Evolutionary conservation across 2,888 invertebrate species (phyloP), one percentile per base, ranked within the genome.

Genomic region (Clivina fossor): DNA sequence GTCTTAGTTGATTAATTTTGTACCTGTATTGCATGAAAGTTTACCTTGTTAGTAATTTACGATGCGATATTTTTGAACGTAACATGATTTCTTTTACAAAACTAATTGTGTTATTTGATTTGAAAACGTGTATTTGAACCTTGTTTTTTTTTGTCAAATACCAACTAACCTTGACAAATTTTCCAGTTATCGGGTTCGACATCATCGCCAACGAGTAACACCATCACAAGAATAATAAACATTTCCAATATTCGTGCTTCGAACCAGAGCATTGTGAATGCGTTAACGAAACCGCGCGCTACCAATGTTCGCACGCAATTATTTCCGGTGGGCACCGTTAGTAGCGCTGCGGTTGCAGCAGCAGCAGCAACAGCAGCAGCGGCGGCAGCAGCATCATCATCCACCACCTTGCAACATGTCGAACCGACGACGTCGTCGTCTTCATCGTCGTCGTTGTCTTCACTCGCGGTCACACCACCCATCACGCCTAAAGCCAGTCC

Each of bases 251-350:
- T 33, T 13, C 33, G 16, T 33, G 13, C 16, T 33, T 69, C 72
- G 18, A 73, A 72, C 59, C 73, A 73, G 60, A 72, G 70, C 30
- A 75, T 75, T 44, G 74, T 74, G 18, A 73, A 73, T 58, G 74
- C 73, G 28, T 63, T 75, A 43, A 71, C 70, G 9, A 70, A 71
- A 61, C 65, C 56, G 60, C 67, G 26, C 62, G 64, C 57, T 60
- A 18, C 69, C 9, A 71, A 71, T 60, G 68, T 72, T 16, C 70
- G 72, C 22, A 59, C 71, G 41, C 73, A 74, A 58, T 57, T 72
- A 30, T 71, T 70, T 62, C 65, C 58, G 28, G 8, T 24, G 15
- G 13, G 41, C 16, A 4, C 22, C 28, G 26, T 22, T 49, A 30
- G 18, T 48, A 46, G n/a, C n/a, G n/a, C n/a, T 22, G 46, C 58